Percentiles rank a stretch among this genome's conserved stretches.
phyloP scores from a whole-genome alignment of 2,797 vertebrate genomes.

The Pseudomugil gertrudae region DNA sequence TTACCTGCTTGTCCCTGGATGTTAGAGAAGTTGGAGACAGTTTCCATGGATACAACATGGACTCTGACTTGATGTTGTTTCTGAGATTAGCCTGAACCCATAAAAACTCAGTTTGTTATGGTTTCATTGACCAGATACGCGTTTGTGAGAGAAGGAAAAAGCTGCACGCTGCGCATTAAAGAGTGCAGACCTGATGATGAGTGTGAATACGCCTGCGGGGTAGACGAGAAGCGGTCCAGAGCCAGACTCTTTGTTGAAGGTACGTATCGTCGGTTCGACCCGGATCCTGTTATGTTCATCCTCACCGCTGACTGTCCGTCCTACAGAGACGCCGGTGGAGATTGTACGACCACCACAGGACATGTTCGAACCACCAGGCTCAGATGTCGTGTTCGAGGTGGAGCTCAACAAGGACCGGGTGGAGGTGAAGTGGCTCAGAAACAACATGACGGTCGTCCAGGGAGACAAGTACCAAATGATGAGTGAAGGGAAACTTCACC shows the following conservation, averaged over 20 bases:
- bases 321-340: conserved; percentile 92
- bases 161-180: conserved; percentile 90
- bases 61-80: no score
- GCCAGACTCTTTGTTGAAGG: conserved; percentile 98
- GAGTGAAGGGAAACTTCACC: conserved; percentile 95
- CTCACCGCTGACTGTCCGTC: conserved; percentile 29
- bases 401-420: conserved; percentile 97
- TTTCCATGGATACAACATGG: no score
- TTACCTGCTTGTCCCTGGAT: background rate
- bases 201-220: conserved; percentile 96
- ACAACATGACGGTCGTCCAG: conserved; percentile 96
- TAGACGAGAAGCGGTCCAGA: conserved; percentile 93
- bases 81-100: no score
- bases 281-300: background rate
- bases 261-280: conserved; percentile 38
- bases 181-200: conserved; percentile 96
- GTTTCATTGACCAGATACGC: conserved; percentile 80
- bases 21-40: background rate
- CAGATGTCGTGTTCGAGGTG: conserved; percentile 91
- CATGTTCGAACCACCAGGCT: conserved; percentile 89
- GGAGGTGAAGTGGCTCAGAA: conserved; percentile 96
- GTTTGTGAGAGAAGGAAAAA: conserved; percentile 92
- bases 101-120: no score
- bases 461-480: conserved; percentile 99
- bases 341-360: conserved; percentile 94